Evolutionary conservation across 2,113 vertebrate species (phyloP).

Genomic region (Anolis sagrei): DNA sequence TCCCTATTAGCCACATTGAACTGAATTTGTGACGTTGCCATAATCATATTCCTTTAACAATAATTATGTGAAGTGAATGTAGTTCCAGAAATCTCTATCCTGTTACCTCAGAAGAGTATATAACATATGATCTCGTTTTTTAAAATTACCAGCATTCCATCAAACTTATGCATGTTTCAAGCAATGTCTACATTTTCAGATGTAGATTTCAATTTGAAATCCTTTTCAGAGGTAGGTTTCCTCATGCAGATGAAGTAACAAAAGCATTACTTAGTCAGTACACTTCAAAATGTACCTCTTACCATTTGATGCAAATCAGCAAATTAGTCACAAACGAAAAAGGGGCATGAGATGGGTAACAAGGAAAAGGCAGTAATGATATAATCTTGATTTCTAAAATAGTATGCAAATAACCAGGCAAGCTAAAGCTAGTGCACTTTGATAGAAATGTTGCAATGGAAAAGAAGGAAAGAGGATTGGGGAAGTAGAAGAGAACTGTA

Average conservation of each 20-base stretch:
- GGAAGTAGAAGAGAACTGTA: neutral
- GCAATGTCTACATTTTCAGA: neutral
- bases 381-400: neutral
- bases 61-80: neutral
- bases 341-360: neutral
- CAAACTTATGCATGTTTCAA: neutral
- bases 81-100: neutral
- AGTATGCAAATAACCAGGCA: neutral
- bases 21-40: neutral
- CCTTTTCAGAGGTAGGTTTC: neutral
- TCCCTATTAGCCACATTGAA: neutral
- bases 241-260: neutral
- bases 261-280: neutral
- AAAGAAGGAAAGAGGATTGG: neutral
- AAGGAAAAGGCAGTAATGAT: neutral
- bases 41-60: neutral
- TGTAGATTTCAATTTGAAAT: neutral
- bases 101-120: neutral
- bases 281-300: neutral
- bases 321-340: neutral
- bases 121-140: neutral
- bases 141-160: neutral
- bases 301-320: neutral
- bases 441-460: neutral
- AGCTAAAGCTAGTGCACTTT: neutral